These are phyloP conservation scores for Prietella phreatophila DNA, from an alignment of 2,113 vertebrate species.

Conservation along the genomic window DNA sequence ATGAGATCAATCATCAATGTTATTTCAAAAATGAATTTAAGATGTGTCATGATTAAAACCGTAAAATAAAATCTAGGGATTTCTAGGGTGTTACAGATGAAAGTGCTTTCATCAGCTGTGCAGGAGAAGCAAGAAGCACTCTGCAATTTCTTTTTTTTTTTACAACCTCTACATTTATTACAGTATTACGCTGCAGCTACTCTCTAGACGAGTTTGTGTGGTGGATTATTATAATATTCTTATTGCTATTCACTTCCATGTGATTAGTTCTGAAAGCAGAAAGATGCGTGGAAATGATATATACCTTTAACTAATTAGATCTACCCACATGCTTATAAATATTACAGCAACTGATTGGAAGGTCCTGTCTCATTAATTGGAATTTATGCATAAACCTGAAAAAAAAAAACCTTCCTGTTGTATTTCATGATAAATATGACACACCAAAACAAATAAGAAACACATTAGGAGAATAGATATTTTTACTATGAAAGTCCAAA, in stretches of 20 bases:
- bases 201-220: background rate
- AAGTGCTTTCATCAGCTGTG: background rate
- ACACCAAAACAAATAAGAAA: background rate
- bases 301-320: background rate
- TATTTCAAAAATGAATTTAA: background rate
- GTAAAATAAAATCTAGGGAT: background rate
- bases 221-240: background rate
- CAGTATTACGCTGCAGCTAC: background rate
- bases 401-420: background rate
- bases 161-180: constrained; percentile 5
- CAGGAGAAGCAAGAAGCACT: background rate
- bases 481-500: background rate
- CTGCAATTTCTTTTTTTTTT: background rate
- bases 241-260: background rate
- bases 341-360: constrained; percentile 21
- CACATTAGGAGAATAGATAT: background rate
- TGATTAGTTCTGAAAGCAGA: background rate
- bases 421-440: background rate
- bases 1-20: background rate
- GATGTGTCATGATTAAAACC: background rate
- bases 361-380: constrained; percentile 13
- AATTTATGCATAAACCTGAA: background rate
- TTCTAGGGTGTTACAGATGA: background rate
- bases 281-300: background rate
- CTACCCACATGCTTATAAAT: constrained; percentile 28